Percentiles rank a stretch among this genome's conserved stretches.
Conservation (phyloP, 2,888 invertebrate genomes). For the Pteria penguin region DNA sequence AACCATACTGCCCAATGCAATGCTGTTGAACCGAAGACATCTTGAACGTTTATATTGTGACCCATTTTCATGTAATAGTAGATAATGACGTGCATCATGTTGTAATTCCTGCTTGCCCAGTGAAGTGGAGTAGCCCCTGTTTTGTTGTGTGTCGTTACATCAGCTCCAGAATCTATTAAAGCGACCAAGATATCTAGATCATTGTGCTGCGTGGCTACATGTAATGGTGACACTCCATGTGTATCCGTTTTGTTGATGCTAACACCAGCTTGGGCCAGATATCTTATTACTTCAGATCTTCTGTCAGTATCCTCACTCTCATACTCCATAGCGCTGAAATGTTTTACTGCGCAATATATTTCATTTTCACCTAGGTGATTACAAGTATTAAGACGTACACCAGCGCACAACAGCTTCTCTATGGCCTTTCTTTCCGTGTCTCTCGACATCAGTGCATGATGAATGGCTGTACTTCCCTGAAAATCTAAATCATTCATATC, state of each 20-base stretch:
- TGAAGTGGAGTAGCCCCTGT: slow-evolving; percentile 32
- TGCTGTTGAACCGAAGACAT: slow-evolving; percentile 27
- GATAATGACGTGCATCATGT: slow-evolving; percentile 11
- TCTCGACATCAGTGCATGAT: slow-evolving; percentile 21
- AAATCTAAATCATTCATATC: slow-evolving; percentile 16
- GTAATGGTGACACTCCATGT: slow-evolving; percentile 30
- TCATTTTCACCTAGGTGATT: slow-evolving; percentile 25
- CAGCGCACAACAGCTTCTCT: background rate
- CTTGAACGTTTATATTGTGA: slow-evolving; percentile 17
- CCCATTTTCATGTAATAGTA: background rate
- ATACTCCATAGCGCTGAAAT: background rate
- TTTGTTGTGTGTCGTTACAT: slow-evolving; percentile 5
- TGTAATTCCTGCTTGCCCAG: slow-evolving; percentile 20
- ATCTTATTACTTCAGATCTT: slow-evolving; percentile 18
- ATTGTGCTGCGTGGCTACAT: slow-evolving; percentile 21
- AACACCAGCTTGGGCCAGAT: background rate
- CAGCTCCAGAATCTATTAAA: slow-evolving; percentile 27
- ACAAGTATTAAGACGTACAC: background rate
- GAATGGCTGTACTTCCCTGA: slow-evolving; percentile 9
- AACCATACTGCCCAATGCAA: slow-evolving; percentile 36
- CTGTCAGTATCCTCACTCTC: slow-evolving; percentile 15
- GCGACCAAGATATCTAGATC: slow-evolving; percentile 6
- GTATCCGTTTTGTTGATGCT: slow-evolving; percentile 17
- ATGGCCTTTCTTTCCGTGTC: slow-evolving; percentile 10
- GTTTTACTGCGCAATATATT: slow-evolving; percentile 19